Percentiles rank a stretch among this genome's conserved stretches.
Conservation (phyloP, 2,888 invertebrate genomes). For the Sylvicola fuscatus region DNA sequence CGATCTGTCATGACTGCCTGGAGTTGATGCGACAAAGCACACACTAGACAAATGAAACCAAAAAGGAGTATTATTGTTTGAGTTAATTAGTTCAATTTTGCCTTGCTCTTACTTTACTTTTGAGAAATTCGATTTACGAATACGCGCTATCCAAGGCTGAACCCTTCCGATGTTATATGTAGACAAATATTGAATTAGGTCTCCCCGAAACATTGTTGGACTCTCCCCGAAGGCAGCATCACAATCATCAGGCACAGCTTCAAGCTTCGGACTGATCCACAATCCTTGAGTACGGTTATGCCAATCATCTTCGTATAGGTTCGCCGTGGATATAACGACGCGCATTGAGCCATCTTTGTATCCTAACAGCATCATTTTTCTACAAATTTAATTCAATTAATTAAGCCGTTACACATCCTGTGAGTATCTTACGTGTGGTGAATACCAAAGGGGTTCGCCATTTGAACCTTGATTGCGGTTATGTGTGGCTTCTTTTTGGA, state of each 20-base stretch:
- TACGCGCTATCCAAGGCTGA: slow-evolving; percentile 48
- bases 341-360: slow-evolving; percentile 66
- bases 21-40: slow-evolving; percentile 65
- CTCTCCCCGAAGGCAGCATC: slow-evolving; percentile 49
- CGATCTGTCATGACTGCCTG: slow-evolving; percentile 49
- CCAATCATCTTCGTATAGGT: slow-evolving; percentile 84
- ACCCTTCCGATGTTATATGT: slow-evolving; percentile 49
- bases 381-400: slow-evolving; percentile 16
- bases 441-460: slow-evolving; percentile 62
- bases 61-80: too few relatives aligned
- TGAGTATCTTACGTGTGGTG: slow-evolving; percentile 54
- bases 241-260: slow-evolving; percentile 33
- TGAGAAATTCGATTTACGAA: slow-evolving; percentile 65
- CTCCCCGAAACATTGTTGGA: slow-evolving; percentile 59
- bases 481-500: slow-evolving; percentile 40
- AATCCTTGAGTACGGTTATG: slow-evolving; percentile 85
- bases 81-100: neutral
- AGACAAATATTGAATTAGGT: slow-evolving; percentile 52
- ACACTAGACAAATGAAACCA: slow-evolving; percentile 37
- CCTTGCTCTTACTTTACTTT: slow-evolving; percentile 41
- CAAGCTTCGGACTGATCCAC: slow-evolving; percentile 75
- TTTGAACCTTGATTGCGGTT: slow-evolving; percentile 41
- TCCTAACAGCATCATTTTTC: slow-evolving; percentile 72
- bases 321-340: slow-evolving; percentile 79
- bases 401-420: neutral